A percentile compares a stretch with the other conserved stretches of the same genome.
Evolutionary conservation across 2,888 invertebrate species (phyloP).

Genomic region (Diaprepes abbreviatus): DNA sequence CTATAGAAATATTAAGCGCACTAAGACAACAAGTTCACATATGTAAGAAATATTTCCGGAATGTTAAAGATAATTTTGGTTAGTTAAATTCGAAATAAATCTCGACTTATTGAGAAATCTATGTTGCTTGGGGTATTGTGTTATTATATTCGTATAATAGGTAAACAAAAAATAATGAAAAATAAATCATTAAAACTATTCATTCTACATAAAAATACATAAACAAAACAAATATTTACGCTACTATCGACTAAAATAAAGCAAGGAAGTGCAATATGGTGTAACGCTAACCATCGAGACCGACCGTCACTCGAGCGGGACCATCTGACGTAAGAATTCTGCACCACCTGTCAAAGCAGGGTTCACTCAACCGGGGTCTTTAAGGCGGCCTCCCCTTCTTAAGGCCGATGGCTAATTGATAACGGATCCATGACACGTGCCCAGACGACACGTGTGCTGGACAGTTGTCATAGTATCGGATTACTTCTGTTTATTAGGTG

Average conservation of each 20-base stretch:
- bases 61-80: too few species aligned
- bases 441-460: conserved; percentile 36
- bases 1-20: too few species aligned
- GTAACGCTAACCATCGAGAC: conserved; percentile 30
- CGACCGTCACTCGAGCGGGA: conserved; percentile 24
- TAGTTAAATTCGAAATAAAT: too few species aligned
- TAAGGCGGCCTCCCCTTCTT: conserved; percentile 35
- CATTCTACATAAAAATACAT: too few species aligned
- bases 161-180: too few species aligned
- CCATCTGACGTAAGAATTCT: conserved; percentile 48
- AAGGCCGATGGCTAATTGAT: conserved; percentile 41
- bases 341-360: conserved; percentile 46
- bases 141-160: too few species aligned
- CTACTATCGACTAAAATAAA: conserved; percentile 8
- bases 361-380: conserved; percentile 34
- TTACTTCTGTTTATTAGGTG: conserved; percentile 34
- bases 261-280: conserved; percentile 43
- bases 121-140: too few species aligned
- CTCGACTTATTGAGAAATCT: too few species aligned
- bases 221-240: too few species aligned
- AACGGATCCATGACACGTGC: conserved; percentile 43
- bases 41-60: too few species aligned
- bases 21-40: too few species aligned
- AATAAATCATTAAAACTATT: too few species aligned
- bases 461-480: conserved; percentile 40